Percentiles rank a stretch among this genome's conserved stretches.
Conservation (phyloP, 2,888 invertebrate species). For the Petrophora chlorosata region DNA sequence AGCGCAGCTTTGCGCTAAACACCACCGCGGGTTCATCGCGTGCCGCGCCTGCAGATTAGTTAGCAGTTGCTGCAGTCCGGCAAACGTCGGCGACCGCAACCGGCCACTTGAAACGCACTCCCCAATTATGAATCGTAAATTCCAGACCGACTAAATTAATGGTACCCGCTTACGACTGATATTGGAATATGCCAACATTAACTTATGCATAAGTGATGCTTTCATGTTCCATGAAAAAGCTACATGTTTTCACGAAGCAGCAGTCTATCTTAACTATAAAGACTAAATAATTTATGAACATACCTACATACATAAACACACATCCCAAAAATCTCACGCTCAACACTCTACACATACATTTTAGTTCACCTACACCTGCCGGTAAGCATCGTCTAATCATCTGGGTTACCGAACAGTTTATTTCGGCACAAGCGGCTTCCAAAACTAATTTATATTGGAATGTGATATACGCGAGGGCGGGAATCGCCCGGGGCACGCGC, state of each 20-base stretch:
- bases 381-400: conserved; percentile 57
- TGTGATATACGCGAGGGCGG: conserved; percentile 76
- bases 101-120: conserved; percentile 66
- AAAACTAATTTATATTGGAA: conserved; percentile 83
- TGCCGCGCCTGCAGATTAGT: conserved; percentile 43
- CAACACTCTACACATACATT: background rate
- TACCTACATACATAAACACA: too few species aligned
- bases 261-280: too few species aligned
- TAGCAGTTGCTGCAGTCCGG: conserved; percentile 32
- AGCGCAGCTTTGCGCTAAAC: conserved; percentile 53
- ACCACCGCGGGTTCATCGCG: conserved; percentile 56
- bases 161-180: conserved; percentile 39
- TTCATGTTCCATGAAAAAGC: background rate
- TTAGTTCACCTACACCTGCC: background rate
- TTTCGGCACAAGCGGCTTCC: conserved; percentile 71
- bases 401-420: conserved; percentile 58
- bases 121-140: conserved; percentile 81
- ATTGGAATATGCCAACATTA: conserved; percentile 14
- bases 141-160: conserved; percentile 66
- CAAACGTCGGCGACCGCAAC: conserved; percentile 45
- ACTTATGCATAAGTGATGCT: background rate
- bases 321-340: too few species aligned
- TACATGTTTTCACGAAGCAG: too few species aligned
- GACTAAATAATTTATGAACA: too few species aligned
- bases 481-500: conserved; percentile 70